A percentile compares a stretch with the other conserved stretches of the same genome.
Evolutionary conservation across 2,113 vertebrate species (phyloP).

Genomic region (Alligator mississippiensis): DNA sequence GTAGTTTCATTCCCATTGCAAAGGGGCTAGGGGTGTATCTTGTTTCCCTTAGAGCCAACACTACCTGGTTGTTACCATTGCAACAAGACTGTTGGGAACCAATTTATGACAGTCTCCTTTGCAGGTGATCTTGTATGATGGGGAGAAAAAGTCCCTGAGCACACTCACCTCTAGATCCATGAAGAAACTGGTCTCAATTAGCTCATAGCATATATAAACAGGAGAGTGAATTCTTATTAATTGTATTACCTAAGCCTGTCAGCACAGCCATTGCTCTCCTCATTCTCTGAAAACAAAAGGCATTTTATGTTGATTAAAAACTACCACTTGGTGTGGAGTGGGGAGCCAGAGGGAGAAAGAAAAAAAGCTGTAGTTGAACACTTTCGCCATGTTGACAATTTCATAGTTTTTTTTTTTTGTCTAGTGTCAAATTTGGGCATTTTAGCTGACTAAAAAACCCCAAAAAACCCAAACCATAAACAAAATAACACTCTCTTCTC

Average conservation of each 20-base stretch:
- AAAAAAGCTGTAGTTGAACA: background rate
- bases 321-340: background rate
- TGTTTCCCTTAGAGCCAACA: background rate
- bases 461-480: background rate
- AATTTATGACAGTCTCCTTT: background rate
- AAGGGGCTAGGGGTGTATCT: background rate
- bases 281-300: background rate
- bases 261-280: background rate
- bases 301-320: background rate
- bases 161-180: background rate
- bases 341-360: background rate
- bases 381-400: background rate
- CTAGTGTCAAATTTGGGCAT: background rate
- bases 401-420: background rate
- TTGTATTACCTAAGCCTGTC: background rate
- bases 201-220: background rate
- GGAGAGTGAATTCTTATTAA: background rate
- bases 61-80: background rate
- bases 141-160: background rate
- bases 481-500: background rate
- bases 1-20: background rate
- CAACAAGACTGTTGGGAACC: background rate
- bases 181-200: background rate
- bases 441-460: rapidly evolving
- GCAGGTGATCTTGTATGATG: background rate